Evolutionary conservation across 1,140 invertebrate genomes (phyloP).

Genomic region (Trichonephila inaurata): DNA sequence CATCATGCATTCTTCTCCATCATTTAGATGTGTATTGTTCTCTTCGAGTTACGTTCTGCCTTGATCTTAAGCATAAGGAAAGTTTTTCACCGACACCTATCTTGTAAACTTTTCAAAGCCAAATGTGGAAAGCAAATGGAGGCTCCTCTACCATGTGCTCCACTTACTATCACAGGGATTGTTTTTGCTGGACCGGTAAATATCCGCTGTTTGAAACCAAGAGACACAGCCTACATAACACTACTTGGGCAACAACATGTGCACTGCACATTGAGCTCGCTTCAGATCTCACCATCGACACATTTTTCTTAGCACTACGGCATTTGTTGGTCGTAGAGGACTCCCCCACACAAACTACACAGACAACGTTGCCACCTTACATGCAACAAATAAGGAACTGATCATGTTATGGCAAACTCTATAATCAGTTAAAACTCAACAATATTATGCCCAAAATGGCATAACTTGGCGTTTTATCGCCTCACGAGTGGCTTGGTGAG

Average conservation of each 20-base stretch:
- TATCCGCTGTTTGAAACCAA: too few relatives aligned
- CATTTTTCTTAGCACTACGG: too few relatives aligned
- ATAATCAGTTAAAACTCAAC: background rate
- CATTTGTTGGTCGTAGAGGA: slow-evolving; percentile 26
- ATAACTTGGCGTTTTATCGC: too few relatives aligned
- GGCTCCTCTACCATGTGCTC: background rate
- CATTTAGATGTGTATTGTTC: background rate
- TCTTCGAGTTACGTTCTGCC: background rate
- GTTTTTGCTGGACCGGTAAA: too few relatives aligned
- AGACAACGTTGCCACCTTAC: too few relatives aligned
- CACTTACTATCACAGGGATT: too few relatives aligned
- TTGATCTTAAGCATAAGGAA: too few relatives aligned
- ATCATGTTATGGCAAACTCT: background rate
- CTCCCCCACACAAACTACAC: background rate
- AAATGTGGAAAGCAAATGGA: background rate
- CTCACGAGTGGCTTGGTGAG: too few relatives aligned
- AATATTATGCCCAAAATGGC: background rate
- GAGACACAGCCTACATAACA: too few relatives aligned
- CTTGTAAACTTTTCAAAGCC: background rate
- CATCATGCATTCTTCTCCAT: too few relatives aligned
- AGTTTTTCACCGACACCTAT: background rate
- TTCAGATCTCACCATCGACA: too few relatives aligned
- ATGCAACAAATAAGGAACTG: background rate
- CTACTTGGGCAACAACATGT: background rate
- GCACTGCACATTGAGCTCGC: background rate